phyloP scores from a whole-genome alignment of 2,113 vertebrate genomes.

The Aleadryas rufinucha region DNA sequence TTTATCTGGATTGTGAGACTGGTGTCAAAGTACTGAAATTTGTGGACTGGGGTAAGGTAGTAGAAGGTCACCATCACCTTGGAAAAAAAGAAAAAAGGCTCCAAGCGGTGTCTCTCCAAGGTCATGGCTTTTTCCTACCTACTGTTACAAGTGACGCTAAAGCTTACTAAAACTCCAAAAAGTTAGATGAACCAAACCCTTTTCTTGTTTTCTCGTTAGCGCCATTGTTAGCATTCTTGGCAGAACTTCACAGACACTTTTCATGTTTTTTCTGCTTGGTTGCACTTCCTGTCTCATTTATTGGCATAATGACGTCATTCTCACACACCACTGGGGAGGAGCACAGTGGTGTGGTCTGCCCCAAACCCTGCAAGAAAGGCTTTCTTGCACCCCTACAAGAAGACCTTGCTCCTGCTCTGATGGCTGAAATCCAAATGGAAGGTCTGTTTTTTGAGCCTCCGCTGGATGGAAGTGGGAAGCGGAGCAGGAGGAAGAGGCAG shows the following conservation, averaged over 20 bases:
- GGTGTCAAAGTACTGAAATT: background rate
- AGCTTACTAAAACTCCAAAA: slow-evolving; percentile 12
- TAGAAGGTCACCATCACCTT: background rate
- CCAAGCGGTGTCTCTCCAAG: background rate
- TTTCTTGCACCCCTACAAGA: rapidly evolving
- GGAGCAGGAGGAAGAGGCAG: background rate
- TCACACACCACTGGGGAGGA: background rate
- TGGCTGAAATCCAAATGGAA: background rate
- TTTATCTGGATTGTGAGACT: background rate
- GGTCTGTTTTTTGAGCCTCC: background rate
- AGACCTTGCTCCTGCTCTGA: background rate
- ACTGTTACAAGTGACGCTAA: background rate
- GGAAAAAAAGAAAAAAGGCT: background rate
- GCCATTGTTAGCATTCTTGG: background rate
- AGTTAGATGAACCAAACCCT: background rate
- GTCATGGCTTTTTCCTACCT: background rate
- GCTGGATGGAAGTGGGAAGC: background rate
- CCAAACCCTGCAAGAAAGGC: background rate
- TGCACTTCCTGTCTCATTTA: slow-evolving; percentile 20
- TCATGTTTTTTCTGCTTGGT: background rate
- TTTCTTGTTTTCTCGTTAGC: background rate
- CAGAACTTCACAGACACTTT: background rate
- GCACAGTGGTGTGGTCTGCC: background rate
- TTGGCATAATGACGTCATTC: slow-evolving; percentile 2
- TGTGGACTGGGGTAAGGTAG: background rate